These are phyloP conservation scores for Allolobophora icterica DNA, from an alignment of 2,888 invertebrate genomes.

Conservation along the genomic window DNA sequence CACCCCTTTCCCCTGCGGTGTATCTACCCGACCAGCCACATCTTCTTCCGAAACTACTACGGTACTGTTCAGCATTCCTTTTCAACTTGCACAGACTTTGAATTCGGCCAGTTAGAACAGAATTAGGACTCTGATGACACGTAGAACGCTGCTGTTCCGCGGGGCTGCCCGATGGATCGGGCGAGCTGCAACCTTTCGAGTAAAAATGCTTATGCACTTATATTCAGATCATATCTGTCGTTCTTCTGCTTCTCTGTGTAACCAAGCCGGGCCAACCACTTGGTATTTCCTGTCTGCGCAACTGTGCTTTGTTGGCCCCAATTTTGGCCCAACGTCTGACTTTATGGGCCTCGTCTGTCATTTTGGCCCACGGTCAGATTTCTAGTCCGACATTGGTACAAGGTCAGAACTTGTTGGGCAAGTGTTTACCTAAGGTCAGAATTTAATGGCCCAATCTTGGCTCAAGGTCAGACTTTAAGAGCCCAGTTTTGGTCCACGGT, in stretches of 20 bases:
- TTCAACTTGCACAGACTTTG: neutral
- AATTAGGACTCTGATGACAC: too few relatives aligned
- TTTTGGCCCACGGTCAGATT: too few relatives aligned
- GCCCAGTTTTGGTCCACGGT: too few relatives aligned
- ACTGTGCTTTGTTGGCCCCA: neutral
- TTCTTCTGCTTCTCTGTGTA: neutral
- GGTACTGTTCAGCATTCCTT: neutral
- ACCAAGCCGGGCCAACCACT: neutral
- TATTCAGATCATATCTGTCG: neutral
- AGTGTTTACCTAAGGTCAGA: too few relatives aligned
- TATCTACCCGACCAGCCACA: neutral
- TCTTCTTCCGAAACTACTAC: neutral
- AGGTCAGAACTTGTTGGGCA: too few relatives aligned
- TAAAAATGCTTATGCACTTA: neutral
- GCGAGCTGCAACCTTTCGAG: neutral
- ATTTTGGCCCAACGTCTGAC: neutral
- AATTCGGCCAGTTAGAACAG: neutral
- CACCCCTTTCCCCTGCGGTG: neutral
- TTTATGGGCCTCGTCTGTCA: neutral
- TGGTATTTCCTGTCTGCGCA: conserved; percentile 8
- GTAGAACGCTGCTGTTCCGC: neutral
- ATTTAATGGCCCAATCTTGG: too few relatives aligned
- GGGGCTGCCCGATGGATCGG: neutral
- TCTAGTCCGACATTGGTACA: too few relatives aligned
- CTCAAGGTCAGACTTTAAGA: too few relatives aligned